phyloP scores from a whole-genome alignment of 2,888 invertebrate species.

The Acleris literana region DNA sequence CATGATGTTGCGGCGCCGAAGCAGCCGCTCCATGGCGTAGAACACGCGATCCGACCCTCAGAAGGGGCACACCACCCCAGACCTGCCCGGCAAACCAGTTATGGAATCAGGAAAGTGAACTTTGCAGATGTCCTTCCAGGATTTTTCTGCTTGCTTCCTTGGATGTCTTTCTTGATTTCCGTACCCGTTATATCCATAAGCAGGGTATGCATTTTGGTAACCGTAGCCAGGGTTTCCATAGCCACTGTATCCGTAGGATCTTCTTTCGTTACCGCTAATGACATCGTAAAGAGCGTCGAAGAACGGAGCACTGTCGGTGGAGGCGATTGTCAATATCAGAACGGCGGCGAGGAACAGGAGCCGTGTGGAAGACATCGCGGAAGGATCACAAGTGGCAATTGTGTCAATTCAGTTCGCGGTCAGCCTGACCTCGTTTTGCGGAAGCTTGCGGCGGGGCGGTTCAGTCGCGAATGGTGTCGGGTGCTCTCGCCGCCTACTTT shows the following conservation, averaged over 20 bases:
- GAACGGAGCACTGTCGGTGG: slow-evolving; percentile 66
- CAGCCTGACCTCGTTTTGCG: slow-evolving; percentile 70
- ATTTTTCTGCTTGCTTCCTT: slow-evolving; percentile 68
- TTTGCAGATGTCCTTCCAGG: slow-evolving; percentile 88
- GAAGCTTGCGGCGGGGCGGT: slow-evolving; percentile 73
- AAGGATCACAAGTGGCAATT: slow-evolving; percentile 71
- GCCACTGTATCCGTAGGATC: slow-evolving; percentile 66
- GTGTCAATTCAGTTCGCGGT: slow-evolving; percentile 74
- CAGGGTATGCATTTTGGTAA: slow-evolving; percentile 39
- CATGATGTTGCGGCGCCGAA: slow-evolving; percentile 79
- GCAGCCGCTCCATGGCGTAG: slow-evolving; percentile 80
- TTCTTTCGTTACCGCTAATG: slow-evolving; percentile 66
- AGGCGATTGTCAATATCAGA: slow-evolving; percentile 48
- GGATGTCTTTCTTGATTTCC: slow-evolving; percentile 51
- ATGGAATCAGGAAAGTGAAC: slow-evolving; percentile 85
- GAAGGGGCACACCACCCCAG: slow-evolving; percentile 86
- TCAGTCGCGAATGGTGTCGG: slow-evolving; percentile 79
- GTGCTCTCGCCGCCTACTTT: slow-evolving; percentile 70
- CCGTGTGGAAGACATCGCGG: slow-evolving; percentile 70
- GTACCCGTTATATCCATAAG: slow-evolving; percentile 45
- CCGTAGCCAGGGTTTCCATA: slow-evolving; percentile 42
- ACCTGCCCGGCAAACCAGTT: slow-evolving; percentile 73
- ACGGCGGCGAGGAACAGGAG: slow-evolving; percentile 53
- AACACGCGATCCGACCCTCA: slow-evolving; percentile 83
- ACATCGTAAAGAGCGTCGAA: slow-evolving; percentile 78